These are phyloP conservation scores for Fulmarus glacialis DNA, from an alignment of 2,113 vertebrate species.

Conservation along the genomic window DNA sequence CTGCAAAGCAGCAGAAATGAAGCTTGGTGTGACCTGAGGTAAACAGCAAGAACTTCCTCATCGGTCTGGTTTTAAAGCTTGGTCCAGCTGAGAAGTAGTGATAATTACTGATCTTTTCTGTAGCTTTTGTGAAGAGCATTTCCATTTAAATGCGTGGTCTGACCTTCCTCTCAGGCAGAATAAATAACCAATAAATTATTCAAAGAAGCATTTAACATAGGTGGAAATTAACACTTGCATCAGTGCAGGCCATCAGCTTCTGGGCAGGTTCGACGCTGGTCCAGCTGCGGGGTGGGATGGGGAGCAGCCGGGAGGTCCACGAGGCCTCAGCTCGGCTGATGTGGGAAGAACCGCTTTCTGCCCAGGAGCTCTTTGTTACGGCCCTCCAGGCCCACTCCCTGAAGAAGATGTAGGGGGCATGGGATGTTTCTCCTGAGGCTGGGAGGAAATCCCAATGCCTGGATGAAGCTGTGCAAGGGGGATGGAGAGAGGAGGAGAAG, in stretches of 20 bases:
- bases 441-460: neutral
- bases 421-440: neutral
- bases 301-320: neutral
- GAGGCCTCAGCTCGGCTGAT: neutral
- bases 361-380: neutral
- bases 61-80: neutral
- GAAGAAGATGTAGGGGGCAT: neutral
- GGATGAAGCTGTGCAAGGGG: neutral
- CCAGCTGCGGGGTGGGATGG: neutral
- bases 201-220: constrained; percentile 46
- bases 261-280: neutral
- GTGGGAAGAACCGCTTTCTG: neutral
- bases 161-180: constrained; percentile 61
- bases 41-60: neutral
- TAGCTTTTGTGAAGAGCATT: constrained; percentile 4
- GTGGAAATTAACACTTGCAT: constrained; percentile 54
- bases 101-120: constrained; percentile 11
- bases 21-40: neutral
- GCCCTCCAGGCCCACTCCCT: neutral
- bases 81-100: neutral
- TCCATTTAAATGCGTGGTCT: constrained; percentile 54
- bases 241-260: neutral
- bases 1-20: neutral
- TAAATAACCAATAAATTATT: constrained; percentile 70
- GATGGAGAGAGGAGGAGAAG: neutral